phyloP scores from a whole-genome alignment of 1,140 invertebrate genomes.

The Battus philenor region DNA sequence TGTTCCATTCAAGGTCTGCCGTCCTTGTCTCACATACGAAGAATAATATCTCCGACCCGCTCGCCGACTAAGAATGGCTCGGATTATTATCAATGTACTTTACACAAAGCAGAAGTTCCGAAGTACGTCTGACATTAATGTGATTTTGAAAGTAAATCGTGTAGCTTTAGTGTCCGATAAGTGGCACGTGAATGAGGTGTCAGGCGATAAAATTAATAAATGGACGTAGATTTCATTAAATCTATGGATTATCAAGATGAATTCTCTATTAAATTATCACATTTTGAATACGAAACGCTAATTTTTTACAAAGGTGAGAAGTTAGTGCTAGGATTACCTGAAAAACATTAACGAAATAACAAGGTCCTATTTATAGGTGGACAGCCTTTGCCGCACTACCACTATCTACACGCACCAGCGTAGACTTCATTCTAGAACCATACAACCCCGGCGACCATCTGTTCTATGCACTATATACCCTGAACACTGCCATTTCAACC shows the following conservation, averaged over 20 bases:
- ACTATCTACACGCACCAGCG: too few species aligned
- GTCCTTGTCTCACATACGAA: slow-evolving; percentile 25
- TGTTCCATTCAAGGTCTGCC: slow-evolving; percentile 62
- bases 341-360: too few species aligned
- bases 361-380: too few species aligned
- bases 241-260: slow-evolving; percentile 16
- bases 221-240: slow-evolving; percentile 44
- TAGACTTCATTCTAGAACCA: too few species aligned
- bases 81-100: slow-evolving; percentile 75
- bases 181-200: slow-evolving; percentile 60
- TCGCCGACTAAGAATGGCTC: slow-evolving; percentile 51
- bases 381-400: too few species aligned
- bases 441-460: too few species aligned
- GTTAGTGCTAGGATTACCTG: too few species aligned
- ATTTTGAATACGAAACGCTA: too few species aligned
- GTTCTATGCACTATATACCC: too few species aligned
- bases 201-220: slow-evolving; percentile 69
- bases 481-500: too few species aligned
- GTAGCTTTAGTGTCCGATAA: slow-evolving; percentile 65
- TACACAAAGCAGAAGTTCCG: slow-evolving; percentile 72
- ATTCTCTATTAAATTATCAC: too few species aligned
- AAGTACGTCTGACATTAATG: slow-evolving; percentile 65
- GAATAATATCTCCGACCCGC: slow-evolving; percentile 28
- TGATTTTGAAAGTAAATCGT: slow-evolving; percentile 72
- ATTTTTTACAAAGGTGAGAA: too few species aligned